These are phyloP conservation scores for Sepioteuthis lessoniana DNA, from an alignment of 2,888 invertebrate species.

Conservation along the genomic window DNA sequence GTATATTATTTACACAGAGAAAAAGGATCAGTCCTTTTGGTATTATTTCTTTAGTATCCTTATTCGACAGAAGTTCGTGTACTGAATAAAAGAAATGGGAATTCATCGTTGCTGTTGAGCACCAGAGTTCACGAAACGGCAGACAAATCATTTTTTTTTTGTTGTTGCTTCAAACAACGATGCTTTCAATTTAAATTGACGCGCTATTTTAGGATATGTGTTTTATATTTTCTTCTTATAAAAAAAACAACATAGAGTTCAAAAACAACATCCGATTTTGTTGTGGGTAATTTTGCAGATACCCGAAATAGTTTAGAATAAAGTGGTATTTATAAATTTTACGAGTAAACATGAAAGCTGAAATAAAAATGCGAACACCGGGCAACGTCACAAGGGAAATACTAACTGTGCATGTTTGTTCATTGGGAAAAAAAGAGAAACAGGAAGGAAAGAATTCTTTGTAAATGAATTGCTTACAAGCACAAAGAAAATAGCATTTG, in stretches of 20 bases:
- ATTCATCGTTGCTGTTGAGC: background rate
- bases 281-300: background rate
- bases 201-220: background rate
- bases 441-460: background rate
- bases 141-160: background rate
- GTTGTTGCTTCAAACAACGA: background rate
- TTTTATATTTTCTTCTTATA: background rate
- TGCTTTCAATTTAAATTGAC: conserved; percentile 12
- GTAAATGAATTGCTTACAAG: background rate
- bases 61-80: background rate
- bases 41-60: background rate
- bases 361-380: background rate
- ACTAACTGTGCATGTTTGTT: too few species aligned
- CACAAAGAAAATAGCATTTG: too few species aligned
- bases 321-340: background rate
- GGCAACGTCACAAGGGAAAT: background rate
- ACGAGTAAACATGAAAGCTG: background rate
- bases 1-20: background rate
- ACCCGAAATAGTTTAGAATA: conserved; percentile 1
- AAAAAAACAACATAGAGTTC: background rate
- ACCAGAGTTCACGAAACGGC: background rate
- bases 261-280: background rate
- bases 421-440: background rate
- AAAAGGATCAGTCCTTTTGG: background rate
- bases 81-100: background rate